A percentile compares a stretch with the other conserved stretches of the same genome.
Evolutionary conservation across 2,113 vertebrate genomes (phyloP).

Genomic region (Electrona antarctica): DNA sequence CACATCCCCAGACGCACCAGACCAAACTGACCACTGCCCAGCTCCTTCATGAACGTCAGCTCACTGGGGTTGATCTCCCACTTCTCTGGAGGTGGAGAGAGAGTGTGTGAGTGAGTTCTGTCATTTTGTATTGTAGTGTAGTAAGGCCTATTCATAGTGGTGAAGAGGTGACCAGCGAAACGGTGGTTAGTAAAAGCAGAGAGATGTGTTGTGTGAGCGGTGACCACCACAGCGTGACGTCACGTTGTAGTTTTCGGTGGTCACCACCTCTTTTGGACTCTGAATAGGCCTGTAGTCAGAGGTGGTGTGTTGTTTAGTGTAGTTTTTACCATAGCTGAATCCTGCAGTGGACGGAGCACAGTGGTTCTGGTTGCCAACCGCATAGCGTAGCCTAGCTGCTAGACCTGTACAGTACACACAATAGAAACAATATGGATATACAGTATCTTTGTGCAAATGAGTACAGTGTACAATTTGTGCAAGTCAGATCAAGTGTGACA

Average conservation of each 20-base stretch:
- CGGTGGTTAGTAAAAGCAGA: too few species aligned
- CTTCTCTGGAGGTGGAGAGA: conserved; percentile 39
- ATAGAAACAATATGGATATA: not conserved
- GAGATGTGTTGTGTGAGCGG: too few species aligned
- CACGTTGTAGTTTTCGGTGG: too few species aligned
- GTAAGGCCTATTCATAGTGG: too few species aligned
- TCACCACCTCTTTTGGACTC: too few species aligned
- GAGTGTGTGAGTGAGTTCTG: not conserved
- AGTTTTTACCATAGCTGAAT: conserved; percentile 91
- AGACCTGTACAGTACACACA: conserved; percentile 79
- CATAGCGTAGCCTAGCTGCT: conserved; percentile 88
- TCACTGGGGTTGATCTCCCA: conserved; percentile 86
- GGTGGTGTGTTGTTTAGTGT: not conserved
- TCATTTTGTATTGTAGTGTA: too few species aligned
- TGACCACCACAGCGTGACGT: too few species aligned
- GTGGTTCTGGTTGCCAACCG: conserved; percentile 82
- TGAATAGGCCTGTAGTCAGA: too few species aligned
- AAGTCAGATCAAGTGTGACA: too few species aligned
- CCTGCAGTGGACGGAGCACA: conserved; percentile 89
- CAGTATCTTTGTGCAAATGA: not conserved
- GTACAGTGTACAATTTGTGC: not conserved
- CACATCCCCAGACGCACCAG: conserved; percentile 93
- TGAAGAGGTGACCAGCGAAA: too few species aligned
- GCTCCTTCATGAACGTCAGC: conserved; percentile 93
- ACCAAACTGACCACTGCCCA: conserved; percentile 90